Percentiles rank a stretch among this genome's conserved stretches.
Evolutionary conservation across 2,113 vertebrate genomes (phyloP).

Genomic region (Cryptomyrus ogoouensis): DNA sequence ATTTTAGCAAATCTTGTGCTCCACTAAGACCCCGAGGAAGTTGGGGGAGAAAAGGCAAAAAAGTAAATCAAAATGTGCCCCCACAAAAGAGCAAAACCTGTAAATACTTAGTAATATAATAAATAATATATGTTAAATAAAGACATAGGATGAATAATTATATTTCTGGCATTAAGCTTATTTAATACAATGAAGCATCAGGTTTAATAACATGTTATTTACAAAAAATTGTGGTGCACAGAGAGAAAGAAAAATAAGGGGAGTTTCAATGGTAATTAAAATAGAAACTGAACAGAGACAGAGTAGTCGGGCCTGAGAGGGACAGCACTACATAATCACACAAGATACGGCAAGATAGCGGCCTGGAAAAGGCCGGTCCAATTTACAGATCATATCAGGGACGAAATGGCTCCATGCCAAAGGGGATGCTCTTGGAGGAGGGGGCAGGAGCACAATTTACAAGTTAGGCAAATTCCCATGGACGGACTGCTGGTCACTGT

Average conservation of each 20-base stretch:
- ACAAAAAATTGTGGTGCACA: neutral
- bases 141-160: neutral
- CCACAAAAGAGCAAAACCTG: neutral
- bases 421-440: conserved; percentile 26
- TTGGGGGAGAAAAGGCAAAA: neutral
- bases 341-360: conserved; percentile 31
- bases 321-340: conserved; percentile 27
- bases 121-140: neutral
- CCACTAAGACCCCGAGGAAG: neutral
- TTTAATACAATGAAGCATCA: neutral
- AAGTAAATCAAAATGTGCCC: neutral
- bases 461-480: conserved; percentile 36
- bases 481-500: conserved; percentile 11
- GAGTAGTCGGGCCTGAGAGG: neutral
- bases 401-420: conserved; percentile 28
- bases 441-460: conserved; percentile 30
- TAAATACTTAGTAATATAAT: neutral
- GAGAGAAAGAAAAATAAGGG: neutral
- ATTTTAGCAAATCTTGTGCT: neutral
- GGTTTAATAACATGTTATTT: neutral
- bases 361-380: conserved; percentile 28
- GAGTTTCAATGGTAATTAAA: neutral
- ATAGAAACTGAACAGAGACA: neutral
- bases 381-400: conserved; percentile 42
- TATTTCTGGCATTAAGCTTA: neutral